Evolutionary conservation across 1,140 invertebrate genomes (phyloP).

Genomic region (Zophobas atratus): DNA sequence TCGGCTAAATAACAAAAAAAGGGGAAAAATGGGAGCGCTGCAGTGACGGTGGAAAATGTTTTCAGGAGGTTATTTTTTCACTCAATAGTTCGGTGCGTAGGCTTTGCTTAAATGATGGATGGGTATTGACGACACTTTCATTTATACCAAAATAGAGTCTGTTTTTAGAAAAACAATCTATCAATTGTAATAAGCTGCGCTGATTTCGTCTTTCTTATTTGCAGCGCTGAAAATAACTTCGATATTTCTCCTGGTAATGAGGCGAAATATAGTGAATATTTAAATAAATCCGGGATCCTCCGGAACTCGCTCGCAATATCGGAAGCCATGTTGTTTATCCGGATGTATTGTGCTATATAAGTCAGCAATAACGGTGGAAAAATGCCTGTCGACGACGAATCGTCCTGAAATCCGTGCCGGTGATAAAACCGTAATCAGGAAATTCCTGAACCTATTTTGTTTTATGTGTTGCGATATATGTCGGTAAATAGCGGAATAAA

Average conservation of each 20-base stretch:
- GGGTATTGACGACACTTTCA: background rate
- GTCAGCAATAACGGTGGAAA: constrained; percentile 22
- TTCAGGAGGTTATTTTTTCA: too few relatives aligned
- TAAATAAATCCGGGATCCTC: background rate
- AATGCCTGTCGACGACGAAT: constrained; percentile 34
- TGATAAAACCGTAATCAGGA: constrained; percentile 53
- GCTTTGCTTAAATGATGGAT: background rate
- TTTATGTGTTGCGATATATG: constrained; percentile 55
- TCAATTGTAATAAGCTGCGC: background rate
- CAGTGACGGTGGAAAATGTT: too few relatives aligned
- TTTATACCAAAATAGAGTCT: background rate
- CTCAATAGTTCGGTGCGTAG: background rate
- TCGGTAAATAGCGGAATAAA: constrained; percentile 53
- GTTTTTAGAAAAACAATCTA: background rate
- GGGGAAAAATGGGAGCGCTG: too few relatives aligned
- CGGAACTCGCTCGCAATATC: constrained; percentile 2
- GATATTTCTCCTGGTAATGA: background rate
- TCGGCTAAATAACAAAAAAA: too few relatives aligned
- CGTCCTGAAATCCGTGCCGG: constrained; percentile 47
- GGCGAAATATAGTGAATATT: background rate
- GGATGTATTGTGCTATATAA: constrained; percentile 20
- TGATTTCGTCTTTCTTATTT: background rate
- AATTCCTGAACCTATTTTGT: constrained; percentile 52
- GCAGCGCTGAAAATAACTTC: too few relatives aligned
- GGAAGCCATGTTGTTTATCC: background rate